A percentile compares a stretch with the other conserved stretches of the same genome.
Evolutionary conservation across 1,140 invertebrate genomes (phyloP).

Genomic region (Drosophila grimshawi): DNA sequence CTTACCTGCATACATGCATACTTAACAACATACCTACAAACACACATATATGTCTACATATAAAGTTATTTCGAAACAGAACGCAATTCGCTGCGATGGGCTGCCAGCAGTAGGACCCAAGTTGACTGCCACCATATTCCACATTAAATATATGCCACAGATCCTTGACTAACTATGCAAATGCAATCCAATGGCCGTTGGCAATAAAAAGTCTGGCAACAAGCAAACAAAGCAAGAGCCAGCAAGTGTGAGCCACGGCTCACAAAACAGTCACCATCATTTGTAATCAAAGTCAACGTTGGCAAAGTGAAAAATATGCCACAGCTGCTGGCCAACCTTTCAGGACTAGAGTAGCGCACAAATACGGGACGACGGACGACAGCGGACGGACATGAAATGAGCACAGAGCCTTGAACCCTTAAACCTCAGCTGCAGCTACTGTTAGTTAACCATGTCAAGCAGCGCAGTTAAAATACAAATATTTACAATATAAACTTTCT

Average conservation of each 20-base stretch:
- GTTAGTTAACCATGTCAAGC: slow-evolving; percentile 50
- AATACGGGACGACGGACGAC: slow-evolving; percentile 27
- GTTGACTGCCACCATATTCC: slow-evolving; percentile 17
- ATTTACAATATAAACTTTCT: slow-evolving; percentile 15
- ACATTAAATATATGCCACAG: slow-evolving; percentile 38
- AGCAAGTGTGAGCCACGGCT: slow-evolving; percentile 17
- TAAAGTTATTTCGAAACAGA: slow-evolving; percentile 33
- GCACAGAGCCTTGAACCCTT: slow-evolving; percentile 49
- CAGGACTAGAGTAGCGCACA: slow-evolving; percentile 32
- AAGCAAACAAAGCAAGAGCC: slow-evolving; percentile 22
- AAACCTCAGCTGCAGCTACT: slow-evolving; percentile 29
- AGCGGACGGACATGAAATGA: slow-evolving; percentile 30
- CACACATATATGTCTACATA: not conserved
- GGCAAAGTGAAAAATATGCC: slow-evolving; percentile 50
- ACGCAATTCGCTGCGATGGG: slow-evolving; percentile 36
- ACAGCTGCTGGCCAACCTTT: slow-evolving; percentile 44
- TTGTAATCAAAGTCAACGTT: slow-evolving; percentile 65
- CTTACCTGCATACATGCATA: not conserved
- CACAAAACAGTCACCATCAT: slow-evolving; percentile 55
- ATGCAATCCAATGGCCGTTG: slow-evolving; percentile 53
- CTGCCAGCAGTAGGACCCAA: slow-evolving; percentile 19
- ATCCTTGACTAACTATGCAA: slow-evolving; percentile 50
- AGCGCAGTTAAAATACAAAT: slow-evolving; percentile 43
- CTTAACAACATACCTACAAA: slow-evolving; percentile 1
- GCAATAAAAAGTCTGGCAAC: slow-evolving; percentile 43